Evolutionary conservation across 2,797 vertebrate genomes (phyloP).

Genomic region (Gobionotothen gibberifrons): DNA sequence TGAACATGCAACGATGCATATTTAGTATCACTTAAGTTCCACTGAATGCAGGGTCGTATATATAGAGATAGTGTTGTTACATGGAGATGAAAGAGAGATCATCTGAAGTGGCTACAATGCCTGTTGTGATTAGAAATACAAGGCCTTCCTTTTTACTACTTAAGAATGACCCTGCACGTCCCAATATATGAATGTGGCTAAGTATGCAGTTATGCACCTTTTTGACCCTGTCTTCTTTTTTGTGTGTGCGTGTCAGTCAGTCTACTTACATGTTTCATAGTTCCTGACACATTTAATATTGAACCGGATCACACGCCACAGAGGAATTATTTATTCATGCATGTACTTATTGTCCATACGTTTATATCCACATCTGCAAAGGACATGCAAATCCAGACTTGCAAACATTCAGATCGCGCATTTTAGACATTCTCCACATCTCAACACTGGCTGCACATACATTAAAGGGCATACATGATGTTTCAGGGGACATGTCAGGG

Average conservation of each 20-base stretch:
- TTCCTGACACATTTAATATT: slow-evolving; percentile 36
- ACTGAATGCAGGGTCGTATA: slow-evolving; percentile 6
- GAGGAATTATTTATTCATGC: slow-evolving; percentile 32
- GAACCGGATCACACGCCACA: slow-evolving; percentile 30
- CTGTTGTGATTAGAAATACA: slow-evolving; percentile 36
- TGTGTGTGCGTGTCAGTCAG: slow-evolving; percentile 12
- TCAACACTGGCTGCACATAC: slow-evolving; percentile 1
- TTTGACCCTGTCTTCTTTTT: slow-evolving; percentile 8
- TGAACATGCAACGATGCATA: slow-evolving; percentile 11
- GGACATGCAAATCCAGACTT: slow-evolving; percentile 15
- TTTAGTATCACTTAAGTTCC: slow-evolving; percentile 25
- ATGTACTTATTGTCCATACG: background rate
- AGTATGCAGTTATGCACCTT: background rate
- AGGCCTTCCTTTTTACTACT: slow-evolving; percentile 25
- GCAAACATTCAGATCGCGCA: background rate
- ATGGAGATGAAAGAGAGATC: background rate
- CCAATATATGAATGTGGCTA: background rate
- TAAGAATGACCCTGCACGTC: background rate
- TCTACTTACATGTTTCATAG: slow-evolving; percentile 37
- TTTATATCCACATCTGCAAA: slow-evolving; percentile 11
- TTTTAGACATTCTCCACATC: slow-evolving; percentile 15
- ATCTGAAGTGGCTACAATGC: background rate
- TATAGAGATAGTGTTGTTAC: background rate
- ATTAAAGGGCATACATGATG: slow-evolving; percentile 20
- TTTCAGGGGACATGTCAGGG: slow-evolving; percentile 17